These are phyloP conservation scores for Plutella xylostella DNA, from an alignment of 2,888 invertebrate species.

Conservation along the genomic window DNA sequence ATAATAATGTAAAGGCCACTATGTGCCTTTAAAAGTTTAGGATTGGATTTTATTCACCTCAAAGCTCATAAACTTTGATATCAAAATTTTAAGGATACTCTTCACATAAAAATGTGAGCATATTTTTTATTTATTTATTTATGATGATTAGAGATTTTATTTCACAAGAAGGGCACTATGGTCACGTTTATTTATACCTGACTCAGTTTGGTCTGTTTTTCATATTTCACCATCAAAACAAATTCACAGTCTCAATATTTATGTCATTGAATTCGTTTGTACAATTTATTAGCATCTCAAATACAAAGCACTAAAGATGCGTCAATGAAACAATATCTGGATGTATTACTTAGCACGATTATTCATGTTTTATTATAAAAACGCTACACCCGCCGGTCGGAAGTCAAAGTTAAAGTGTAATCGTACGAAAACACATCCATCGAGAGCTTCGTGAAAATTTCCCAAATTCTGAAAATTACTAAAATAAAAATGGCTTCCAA, in stretches of 20 bases:
- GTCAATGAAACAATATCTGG: conserved; percentile 52
- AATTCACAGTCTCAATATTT: conserved; percentile 58
- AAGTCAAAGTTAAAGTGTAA: conserved; percentile 24
- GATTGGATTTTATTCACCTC: too few species aligned
- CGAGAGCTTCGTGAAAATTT: conserved; percentile 29
- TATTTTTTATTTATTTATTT: too few species aligned
- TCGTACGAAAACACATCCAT: conserved; percentile 23
- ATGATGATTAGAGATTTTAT: too few species aligned
- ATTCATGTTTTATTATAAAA: conserved; percentile 41
- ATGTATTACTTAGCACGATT: conserved; percentile 48
- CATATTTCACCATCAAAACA: conserved; percentile 39
- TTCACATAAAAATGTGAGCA: too few species aligned
- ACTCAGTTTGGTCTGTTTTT: too few species aligned
- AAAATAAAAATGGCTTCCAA: conserved; percentile 40
- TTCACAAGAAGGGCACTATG: too few species aligned
- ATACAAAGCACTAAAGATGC: conserved; percentile 26
- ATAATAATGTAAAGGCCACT: too few species aligned
- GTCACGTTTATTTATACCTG: too few species aligned
- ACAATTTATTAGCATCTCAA: conserved; percentile 32
- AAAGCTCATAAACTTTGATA: too few species aligned
- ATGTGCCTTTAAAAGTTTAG: too few species aligned
- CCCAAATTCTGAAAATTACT: conserved; percentile 34
- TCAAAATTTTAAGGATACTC: too few species aligned
- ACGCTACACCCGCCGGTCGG: conserved; percentile 23
- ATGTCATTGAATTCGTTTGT: conserved; percentile 57